Evolutionary conservation across 2,113 vertebrate genomes (phyloP).

Genomic region (Peromyscus polionotus): DNA sequence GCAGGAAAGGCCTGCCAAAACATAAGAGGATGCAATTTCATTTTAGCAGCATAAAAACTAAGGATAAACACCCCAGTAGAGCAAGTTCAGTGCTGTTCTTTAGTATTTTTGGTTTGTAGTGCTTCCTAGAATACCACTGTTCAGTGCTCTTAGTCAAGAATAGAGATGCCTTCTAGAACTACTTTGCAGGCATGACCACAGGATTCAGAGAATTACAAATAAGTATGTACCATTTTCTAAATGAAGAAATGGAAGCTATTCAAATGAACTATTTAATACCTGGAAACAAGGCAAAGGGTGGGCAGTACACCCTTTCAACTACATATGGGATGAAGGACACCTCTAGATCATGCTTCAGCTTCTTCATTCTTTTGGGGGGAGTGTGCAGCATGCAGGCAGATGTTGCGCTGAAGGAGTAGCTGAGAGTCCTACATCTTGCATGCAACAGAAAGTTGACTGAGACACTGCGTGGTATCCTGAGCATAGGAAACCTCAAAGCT

Average conservation of each 20-base stretch:
- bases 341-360: not conserved
- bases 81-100: not conserved
- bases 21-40: not conserved
- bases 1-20: not conserved
- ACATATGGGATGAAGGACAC: not conserved
- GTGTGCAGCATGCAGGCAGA: too few relatives aligned
- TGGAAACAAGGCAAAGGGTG: not conserved
- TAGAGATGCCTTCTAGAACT: not conserved
- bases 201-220: not conserved
- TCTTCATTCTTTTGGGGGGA: not conserved
- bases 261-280: constrained; percentile 23
- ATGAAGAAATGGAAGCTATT: not conserved
- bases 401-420: too few relatives aligned
- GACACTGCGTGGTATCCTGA: too few relatives aligned
- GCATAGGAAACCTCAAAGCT: too few relatives aligned
- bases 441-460: too few relatives aligned
- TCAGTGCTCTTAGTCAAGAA: not conserved
- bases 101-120: not conserved
- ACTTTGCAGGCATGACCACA: not conserved
- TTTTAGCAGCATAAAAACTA: not conserved
- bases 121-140: not conserved
- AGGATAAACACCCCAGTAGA: not conserved
- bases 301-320: not conserved
- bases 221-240: not conserved
- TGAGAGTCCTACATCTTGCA: too few relatives aligned